Base-by-base conservation (phyloP, 2,888 invertebrate genomes). In the Eupithecia insigniata region DNA sequence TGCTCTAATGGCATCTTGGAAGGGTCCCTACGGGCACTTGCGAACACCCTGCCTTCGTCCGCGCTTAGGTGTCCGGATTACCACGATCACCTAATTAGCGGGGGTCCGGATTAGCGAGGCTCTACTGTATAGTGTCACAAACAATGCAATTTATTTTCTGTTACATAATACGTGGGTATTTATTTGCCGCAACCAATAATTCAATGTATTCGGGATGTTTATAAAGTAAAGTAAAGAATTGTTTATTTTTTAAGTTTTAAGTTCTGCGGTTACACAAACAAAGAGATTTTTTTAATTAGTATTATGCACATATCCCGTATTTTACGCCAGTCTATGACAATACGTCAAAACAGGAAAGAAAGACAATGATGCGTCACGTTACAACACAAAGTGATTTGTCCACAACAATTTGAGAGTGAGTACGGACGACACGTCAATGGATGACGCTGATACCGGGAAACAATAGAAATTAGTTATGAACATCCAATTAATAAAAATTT, bases 281-380 rank as follows among this genome's bases (percentile, higher is more conserved):
- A 22, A 39, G 64, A 36, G 64, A 26, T 22, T 64, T 36, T n/a
- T 36, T 22, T 5, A 36, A 64, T 14, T 14, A 8, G 32, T 64
- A 64, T 64, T 64, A 64, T 26, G 14, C 34, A 22, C 36, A 34
- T 62, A 64, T 64, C 4, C 12, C 22, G 55, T 26, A 55, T 12
- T 55, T 55, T 55, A 55, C 55, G 55, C 26, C 55, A 55, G 55
- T 55, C 1, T 14, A 22, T 39, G 5, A 61, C 22, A 30, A 34
- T 51, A 64, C 62, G 61, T 67, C 71, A 67, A 67, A 71, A 67
- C 62, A 64, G 67, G 67, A 71, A 71, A 58, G 30, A 58, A 62
- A 51, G 22, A 58, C 22, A 28, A 32, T 22, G 10, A 67, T 51
- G 61, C 46, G 22, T 66, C 43, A 58, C 32, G 30, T 26, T 22